Percentiles rank a stretch among this genome's conserved stretches.
Conservation (phyloP, 2,888 invertebrate genomes). For the Stenolophus ochropezus region DNA sequence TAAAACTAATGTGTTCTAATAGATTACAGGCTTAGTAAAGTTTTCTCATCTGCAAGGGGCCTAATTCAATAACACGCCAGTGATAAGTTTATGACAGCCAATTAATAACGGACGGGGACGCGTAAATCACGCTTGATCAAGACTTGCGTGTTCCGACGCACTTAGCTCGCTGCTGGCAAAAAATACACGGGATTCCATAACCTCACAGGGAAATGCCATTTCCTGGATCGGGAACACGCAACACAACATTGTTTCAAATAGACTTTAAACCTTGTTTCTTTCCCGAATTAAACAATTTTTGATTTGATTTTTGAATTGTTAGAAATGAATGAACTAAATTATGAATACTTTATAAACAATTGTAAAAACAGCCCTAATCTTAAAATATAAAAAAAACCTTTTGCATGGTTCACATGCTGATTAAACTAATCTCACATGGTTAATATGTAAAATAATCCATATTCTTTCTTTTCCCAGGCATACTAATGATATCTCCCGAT, state of each 20-base stretch:
- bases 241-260: background rate
- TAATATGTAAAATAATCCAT: too few relatives aligned
- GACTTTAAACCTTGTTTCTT: too few relatives aligned
- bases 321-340: too few relatives aligned
- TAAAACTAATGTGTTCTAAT: conserved; percentile 53
- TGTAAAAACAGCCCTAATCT: too few relatives aligned
- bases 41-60: conserved; percentile 40
- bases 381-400: too few relatives aligned
- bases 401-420: too few relatives aligned
- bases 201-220: conserved; percentile 36
- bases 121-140: conserved; percentile 53
- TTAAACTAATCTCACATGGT: too few relatives aligned
- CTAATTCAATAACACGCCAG: conserved; percentile 54
- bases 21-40: conserved; percentile 21
- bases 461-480: too few relatives aligned
- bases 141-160: conserved; percentile 42
- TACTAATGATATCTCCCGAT: too few relatives aligned
- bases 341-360: too few relatives aligned
- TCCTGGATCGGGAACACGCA: conserved; percentile 39
- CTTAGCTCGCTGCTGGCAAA: conserved; percentile 24
- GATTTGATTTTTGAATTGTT: too few relatives aligned
- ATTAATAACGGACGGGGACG: conserved; percentile 35
- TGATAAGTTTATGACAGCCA: conserved; percentile 46
- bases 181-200: conserved; percentile 33
- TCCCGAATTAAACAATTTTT: too few relatives aligned